Conservation (phyloP, 2,888 invertebrate genomes). For the Erannis defoliaria region DNA sequence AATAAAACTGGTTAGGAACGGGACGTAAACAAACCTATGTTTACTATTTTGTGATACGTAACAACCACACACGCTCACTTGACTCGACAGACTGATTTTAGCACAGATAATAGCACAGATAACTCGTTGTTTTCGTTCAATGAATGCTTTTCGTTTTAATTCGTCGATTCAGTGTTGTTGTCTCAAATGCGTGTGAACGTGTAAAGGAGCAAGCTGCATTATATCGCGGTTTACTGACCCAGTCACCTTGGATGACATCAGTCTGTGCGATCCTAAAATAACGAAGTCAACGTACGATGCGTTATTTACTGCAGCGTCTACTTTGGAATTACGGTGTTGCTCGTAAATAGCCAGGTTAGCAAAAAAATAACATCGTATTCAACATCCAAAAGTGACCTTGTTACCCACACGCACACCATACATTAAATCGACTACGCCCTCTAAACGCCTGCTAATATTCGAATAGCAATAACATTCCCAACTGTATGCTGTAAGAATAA, state of each 20-base stretch:
- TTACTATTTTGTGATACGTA: neutral
- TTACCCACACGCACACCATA: neutral
- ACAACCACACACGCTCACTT: neutral
- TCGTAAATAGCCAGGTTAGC: too few relatives aligned
- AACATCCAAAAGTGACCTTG: too few relatives aligned
- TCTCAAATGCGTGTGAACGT: slow-evolving; percentile 5
- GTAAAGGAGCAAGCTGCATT: slow-evolving; percentile 5
- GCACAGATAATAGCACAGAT: neutral
- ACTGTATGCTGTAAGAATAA: too few relatives aligned
- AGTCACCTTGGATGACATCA: slow-evolving; percentile 21
- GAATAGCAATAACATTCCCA: too few relatives aligned
- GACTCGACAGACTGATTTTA: neutral
- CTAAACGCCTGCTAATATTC: too few relatives aligned
- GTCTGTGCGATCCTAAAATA: neutral
- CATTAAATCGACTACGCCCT: neutral
- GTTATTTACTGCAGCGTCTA: neutral
- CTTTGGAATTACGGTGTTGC: neutral
- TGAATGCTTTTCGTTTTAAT: slow-evolving; percentile 4
- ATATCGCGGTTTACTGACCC: neutral
- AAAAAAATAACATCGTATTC: too few relatives aligned
- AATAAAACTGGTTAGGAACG: neutral
- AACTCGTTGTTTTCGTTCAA: slow-evolving; percentile 2
- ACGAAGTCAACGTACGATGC: neutral
- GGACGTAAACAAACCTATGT: slow-evolving; percentile 7
- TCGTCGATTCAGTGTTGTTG: neutral